phyloP scores from a whole-genome alignment of 30 jellyfish, hydroid and myxozoan genomes.

The Cassiopea xamachana region DNA sequence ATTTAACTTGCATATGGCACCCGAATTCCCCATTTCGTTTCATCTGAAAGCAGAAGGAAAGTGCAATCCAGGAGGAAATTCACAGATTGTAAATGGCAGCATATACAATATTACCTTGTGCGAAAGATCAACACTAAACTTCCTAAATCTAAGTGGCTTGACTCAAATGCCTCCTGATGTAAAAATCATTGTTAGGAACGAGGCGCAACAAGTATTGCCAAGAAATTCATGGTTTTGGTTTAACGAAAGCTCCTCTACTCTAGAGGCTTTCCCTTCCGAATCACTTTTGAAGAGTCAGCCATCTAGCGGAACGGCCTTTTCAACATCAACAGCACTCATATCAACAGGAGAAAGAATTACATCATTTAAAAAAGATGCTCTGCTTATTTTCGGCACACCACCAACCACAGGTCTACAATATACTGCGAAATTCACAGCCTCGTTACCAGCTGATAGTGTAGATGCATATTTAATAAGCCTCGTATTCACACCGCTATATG shows the following conservation, averaged over 20 bases:
- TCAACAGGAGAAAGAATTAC: conserved; percentile 34
- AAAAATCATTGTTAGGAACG: conserved; percentile 29
- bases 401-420: conserved; percentile 57
- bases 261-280: conserved; percentile 67
- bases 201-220: conserved; percentile 54
- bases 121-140: neutral
- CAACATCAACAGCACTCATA: conserved; percentile 28
- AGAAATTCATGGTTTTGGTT: conserved; percentile 86
- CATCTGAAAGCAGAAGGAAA: conserved; percentile 28
- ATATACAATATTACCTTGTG: conserved; percentile 56
- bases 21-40: conserved; percentile 56
- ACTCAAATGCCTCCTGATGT: conserved; percentile 22
- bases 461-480: conserved; percentile 58
- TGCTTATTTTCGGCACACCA: conserved; percentile 47
- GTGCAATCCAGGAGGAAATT: conserved; percentile 13
- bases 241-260: conserved; percentile 43
- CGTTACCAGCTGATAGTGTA: neutral
- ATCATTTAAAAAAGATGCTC: conserved; percentile 24
- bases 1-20: conserved; percentile 49
- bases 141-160: conserved; percentile 6
- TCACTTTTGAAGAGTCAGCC: conserved; percentile 44
- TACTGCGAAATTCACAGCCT: conserved; percentile 27
- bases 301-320: conserved; percentile 40
- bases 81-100: conserved; percentile 7
- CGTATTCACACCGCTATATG: conserved; percentile 17